Conservation (phyloP, 2,797 vertebrate genomes). For the Macrochelys suwanniensis region DNA sequence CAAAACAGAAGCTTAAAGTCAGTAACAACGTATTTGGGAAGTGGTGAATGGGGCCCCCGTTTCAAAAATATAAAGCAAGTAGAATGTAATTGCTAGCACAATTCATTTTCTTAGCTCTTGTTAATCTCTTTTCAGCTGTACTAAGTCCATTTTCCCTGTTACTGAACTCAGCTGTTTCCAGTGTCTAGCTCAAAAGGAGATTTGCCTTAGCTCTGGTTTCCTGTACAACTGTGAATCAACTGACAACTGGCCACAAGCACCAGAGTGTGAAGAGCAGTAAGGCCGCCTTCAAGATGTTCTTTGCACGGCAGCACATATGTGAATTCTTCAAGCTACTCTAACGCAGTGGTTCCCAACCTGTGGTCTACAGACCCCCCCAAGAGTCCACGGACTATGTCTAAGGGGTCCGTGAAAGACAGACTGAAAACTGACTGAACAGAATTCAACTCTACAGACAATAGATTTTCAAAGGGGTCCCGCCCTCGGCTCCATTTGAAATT, state of each 20-base stretch:
- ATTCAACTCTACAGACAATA: background rate
- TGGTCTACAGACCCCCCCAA: background rate
- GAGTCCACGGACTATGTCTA: background rate
- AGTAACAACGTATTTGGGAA: background rate
- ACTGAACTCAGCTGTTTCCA: background rate
- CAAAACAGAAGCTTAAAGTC: background rate
- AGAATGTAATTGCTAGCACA: background rate
- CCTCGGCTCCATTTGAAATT: background rate
- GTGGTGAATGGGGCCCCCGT: accelerated
- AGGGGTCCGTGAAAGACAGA: background rate
- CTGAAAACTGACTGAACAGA: background rate
- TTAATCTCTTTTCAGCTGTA: background rate
- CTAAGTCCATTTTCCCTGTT: background rate
- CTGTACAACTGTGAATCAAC: background rate
- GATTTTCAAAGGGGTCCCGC: background rate
- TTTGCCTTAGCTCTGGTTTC: background rate
- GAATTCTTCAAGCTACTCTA: background rate
- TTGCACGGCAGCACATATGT: background rate
- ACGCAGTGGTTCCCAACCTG: background rate
- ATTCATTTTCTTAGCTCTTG: background rate
- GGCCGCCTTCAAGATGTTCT: background rate
- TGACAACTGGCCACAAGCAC: accelerated
- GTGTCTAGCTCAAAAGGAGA: background rate
- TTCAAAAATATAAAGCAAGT: background rate
- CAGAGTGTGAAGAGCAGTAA: accelerated